phyloP scores from a whole-genome alignment of 2,888 invertebrate species.

The Metacarcinus magister region DNA sequence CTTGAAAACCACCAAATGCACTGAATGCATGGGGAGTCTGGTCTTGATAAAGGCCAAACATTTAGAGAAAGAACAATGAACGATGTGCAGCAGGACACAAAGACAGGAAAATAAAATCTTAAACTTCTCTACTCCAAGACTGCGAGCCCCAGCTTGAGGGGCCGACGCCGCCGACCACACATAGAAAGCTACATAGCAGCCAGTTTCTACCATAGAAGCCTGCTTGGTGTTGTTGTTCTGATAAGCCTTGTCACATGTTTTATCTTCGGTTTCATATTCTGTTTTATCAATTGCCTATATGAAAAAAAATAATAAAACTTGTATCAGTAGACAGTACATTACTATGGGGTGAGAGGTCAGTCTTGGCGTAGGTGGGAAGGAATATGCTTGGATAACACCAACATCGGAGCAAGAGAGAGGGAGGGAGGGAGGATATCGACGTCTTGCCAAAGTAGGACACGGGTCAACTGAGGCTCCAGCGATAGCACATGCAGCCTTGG shows the following conservation, averaged over 20 bases:
- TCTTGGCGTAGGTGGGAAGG: not conserved
- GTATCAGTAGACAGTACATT: not conserved
- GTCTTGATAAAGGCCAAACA: not conserved
- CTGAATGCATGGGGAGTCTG: not conserved
- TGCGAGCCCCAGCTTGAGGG: conserved; percentile 62
- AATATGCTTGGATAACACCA: conserved; percentile 37
- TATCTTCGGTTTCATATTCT: not conserved
- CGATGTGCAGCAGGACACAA: not conserved
- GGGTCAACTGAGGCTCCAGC: conserved; percentile 26
- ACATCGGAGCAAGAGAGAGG: not conserved
- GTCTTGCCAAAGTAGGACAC: conserved; percentile 49
- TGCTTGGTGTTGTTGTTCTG: not conserved
- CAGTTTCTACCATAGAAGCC: conserved; percentile 59
- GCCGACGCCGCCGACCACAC: conserved; percentile 74
- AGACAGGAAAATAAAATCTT: conserved; percentile 62
- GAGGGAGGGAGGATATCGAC: conserved; percentile 19
- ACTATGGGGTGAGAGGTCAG: not conserved
- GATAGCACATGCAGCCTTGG: conserved; percentile 10
- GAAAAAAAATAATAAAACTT: not conserved
- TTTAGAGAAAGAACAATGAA: not conserved
- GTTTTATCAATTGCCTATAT: not conserved
- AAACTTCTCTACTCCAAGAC: conserved; percentile 69
- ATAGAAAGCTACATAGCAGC: conserved; percentile 76
- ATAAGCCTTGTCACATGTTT: not conserved
- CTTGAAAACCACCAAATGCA: not conserved